These are phyloP conservation scores for Pelusios castaneus DNA, from an alignment of 2,113 vertebrate genomes.

Conservation along the genomic window DNA sequence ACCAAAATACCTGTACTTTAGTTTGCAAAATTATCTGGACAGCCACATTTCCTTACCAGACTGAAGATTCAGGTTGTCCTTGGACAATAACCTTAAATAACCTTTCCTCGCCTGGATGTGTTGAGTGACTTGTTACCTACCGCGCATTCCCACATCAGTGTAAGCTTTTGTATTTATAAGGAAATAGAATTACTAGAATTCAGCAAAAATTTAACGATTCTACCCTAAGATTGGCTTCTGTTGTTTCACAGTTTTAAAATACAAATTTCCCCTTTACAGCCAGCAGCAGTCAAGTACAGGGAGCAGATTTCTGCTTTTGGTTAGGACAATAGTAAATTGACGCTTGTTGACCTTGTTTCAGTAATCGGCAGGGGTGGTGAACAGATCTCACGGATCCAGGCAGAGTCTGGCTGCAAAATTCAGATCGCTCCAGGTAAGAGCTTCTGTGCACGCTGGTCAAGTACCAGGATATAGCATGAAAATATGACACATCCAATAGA, in stretches of 20 bases:
- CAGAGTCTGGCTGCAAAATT: conserved; percentile 99
- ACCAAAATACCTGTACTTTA: not conserved
- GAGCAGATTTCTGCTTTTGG: not conserved
- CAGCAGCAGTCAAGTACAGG: not conserved
- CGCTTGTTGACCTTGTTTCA: conserved; percentile 73
- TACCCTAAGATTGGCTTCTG: not conserved
- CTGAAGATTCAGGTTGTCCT: not conserved
- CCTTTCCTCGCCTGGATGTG: not conserved
- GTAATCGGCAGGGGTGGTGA: conserved; percentile 99
- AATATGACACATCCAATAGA: not conserved
- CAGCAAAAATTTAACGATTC: not conserved
- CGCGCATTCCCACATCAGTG: not conserved
- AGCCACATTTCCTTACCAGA: not conserved
- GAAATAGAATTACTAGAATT: not conserved
- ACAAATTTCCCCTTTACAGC: conserved; percentile 38
- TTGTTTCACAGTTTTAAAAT: conserved; percentile 15
- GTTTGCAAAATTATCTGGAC: not conserved
- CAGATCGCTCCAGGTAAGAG: conserved; percentile 95
- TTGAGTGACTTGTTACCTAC: not conserved
- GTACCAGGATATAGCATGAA: not conserved
- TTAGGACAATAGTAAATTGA: conserved; percentile 41
- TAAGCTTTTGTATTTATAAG: not conserved
- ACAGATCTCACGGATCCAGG: conserved; percentile 98
- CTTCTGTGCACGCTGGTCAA: not conserved
- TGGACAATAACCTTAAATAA: not conserved